A percentile compares a stretch with the other conserved stretches of the same genome.
phyloP scores from a whole-genome alignment of 2,797 vertebrate genomes.

The Staurois parvus region DNA sequence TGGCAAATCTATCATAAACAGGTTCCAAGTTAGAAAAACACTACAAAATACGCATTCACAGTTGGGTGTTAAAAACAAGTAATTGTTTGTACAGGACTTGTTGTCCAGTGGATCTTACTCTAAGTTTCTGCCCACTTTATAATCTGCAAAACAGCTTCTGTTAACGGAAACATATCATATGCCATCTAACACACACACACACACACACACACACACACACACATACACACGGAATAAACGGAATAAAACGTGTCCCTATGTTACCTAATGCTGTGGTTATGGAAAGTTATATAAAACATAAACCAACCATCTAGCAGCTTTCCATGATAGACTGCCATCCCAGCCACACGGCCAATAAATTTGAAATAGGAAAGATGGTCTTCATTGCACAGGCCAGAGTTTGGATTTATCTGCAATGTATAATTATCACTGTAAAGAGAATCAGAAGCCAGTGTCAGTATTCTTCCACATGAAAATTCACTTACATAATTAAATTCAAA shows the following conservation, averaged over 20 bases:
- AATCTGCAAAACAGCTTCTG: not conserved
- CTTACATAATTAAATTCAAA: not conserved
- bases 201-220: not conserved
- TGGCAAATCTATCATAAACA: too few species aligned
- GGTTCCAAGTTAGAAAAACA: too few species aligned
- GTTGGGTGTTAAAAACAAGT: too few species aligned
- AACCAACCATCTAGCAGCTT: conserved; percentile 94
- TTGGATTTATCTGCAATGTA: conserved; percentile 96
- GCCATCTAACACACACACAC: not conserved
- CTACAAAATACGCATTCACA: too few species aligned
- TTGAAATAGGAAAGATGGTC: conserved; percentile 98
- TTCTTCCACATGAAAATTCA: not conserved
- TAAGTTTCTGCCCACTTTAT: not conserved
- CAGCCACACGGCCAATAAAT: conserved; percentile 96
- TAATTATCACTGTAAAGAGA: conserved; percentile 90
- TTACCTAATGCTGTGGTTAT: conserved; percentile 7
- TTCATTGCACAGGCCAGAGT: conserved; percentile 96
- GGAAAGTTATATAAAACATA: conserved; percentile 20
- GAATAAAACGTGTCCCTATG: not conserved
- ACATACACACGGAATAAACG: not conserved
- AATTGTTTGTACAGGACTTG: too few species aligned
- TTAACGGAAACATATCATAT: not conserved
- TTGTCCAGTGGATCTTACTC: too few species aligned
- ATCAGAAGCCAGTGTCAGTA: conserved; percentile 23
- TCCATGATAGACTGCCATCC: conserved; percentile 97